A percentile compares a stretch with the other conserved stretches of the same genome.
These are phyloP conservation scores for Cerceris ruficornis DNA, from an alignment of 2,888 invertebrate species.

Conservation along the genomic window DNA sequence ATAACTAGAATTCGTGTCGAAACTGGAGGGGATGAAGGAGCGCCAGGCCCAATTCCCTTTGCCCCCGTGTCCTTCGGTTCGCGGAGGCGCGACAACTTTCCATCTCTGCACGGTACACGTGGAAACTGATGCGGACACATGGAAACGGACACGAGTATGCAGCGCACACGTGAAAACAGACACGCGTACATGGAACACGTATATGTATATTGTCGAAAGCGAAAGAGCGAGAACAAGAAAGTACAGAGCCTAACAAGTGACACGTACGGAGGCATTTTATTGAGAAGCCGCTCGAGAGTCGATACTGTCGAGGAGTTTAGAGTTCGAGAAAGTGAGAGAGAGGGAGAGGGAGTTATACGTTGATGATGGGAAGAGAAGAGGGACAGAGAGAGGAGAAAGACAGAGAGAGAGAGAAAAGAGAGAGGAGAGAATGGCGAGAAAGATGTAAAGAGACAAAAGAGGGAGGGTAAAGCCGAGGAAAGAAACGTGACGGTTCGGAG, in stretches of 20 bases:
- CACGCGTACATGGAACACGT: slow-evolving; percentile 19
- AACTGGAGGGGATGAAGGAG: no score
- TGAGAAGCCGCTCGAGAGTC: slow-evolving; percentile 77
- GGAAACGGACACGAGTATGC: slow-evolving; percentile 21
- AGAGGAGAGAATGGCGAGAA: slow-evolving; percentile 18
- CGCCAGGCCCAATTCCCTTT: no score
- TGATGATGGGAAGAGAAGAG: slow-evolving; percentile 11
- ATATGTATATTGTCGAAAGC: slow-evolving; percentile 53
- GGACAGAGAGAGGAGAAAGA: slow-evolving; percentile 10
- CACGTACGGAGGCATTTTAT: slow-evolving; percentile 81
- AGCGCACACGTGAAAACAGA: slow-evolving; percentile 3
- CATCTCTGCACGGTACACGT: no score
- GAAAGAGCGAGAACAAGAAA: slow-evolving; percentile 50
- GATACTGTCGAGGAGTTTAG: slow-evolving; percentile 52
- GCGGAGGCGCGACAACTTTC: no score
- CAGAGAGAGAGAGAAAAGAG: slow-evolving; percentile 18
- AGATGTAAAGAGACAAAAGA: slow-evolving; percentile 1
- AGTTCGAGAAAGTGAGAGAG: slow-evolving; percentile 35
- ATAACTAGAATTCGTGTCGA: no score
- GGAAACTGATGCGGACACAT: background rate
- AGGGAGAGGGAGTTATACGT: slow-evolving; percentile 24
- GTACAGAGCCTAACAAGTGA: slow-evolving; percentile 60
- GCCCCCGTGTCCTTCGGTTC: no score
- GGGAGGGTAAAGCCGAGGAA: background rate
- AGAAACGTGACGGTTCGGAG: background rate